Base-by-base conservation (phyloP, 2,888 invertebrate genomes). In the Meiosimyza decipiens region DNA sequence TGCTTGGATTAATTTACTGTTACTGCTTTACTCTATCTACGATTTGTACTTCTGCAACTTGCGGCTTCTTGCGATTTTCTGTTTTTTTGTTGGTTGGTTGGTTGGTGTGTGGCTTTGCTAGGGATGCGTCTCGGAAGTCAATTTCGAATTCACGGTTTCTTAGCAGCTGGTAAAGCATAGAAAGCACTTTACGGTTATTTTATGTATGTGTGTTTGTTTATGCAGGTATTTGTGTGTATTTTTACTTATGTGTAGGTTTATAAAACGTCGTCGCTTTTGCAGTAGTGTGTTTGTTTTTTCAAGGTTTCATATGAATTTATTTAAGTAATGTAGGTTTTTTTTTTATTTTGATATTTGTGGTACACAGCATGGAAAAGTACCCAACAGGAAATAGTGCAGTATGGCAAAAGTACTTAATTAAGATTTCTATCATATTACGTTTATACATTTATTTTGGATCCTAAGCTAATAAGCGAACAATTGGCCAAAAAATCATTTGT, bases 11-110 rank as follows among this genome's bases (percentile, higher is more conserved):
- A n/a, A 16, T 40, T 40, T 16, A 33, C 33, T 47, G 47, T n/a
- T 40, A 6, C n/a, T 3, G 15, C 2, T 15, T 15, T 28, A 28
- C 33, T 40, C 16, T 9, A 15, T 33, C 62, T 5, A 15, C 62
- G 15, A 40, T 13, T 33, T 18, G 28, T 15, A n/a, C 9, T 65
- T 33, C 65, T 33, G 40, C 65, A 33, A 18, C 64, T 51, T 65
- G 64, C 33, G 64, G 64, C 28, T 51, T 65, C 51, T 65, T 65
- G 64, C 13, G 64, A 65, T 65, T 50, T 22, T 51, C n/a, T 51
- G 52, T 51, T 65, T 50, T 65, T 40, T 7, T 40, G n/a, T n/a
- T n/a, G n/a, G n/a, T 40, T 7, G 6, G 40, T 40, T 40, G 40
- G 40, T 40, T 40, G 40, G 40, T 40, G 0, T 6, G 40, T 40